These are phyloP conservation scores for Pseudolaguvia tuberculata DNA, from an alignment of 2,113 vertebrate genomes.

Conservation along the genomic window DNA sequence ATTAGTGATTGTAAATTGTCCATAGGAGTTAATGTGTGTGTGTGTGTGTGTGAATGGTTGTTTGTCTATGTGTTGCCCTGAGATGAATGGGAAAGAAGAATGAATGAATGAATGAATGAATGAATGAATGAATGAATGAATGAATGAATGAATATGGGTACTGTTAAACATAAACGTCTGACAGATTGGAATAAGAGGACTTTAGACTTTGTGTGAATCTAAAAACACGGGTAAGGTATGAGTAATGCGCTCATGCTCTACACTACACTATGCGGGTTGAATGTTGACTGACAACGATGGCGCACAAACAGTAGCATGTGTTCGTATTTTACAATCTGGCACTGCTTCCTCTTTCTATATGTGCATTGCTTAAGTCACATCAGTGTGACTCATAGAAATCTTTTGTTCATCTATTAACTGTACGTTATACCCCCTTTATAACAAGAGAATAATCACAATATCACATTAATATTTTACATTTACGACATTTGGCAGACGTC, in stretches of 20 bases:
- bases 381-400: conserved; percentile 67
- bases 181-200: neutral
- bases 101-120: too few relatives aligned
- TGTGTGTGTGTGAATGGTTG: too few relatives aligned
- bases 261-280: neutral
- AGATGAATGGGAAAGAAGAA: too few relatives aligned
- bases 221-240: conserved; percentile 17
- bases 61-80: too few relatives aligned
- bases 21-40: too few relatives aligned
- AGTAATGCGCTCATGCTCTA: conserved; percentile 22
- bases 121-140: too few relatives aligned
- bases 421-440: neutral
- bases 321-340: conserved; percentile 35
- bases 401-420: conserved; percentile 51
- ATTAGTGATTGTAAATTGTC: too few relatives aligned
- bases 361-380: conserved; percentile 70
- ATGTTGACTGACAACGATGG: conserved; percentile 15
- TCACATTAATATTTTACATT: neutral
- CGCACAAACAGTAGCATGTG: conserved; percentile 40
- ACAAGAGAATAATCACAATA: conserved; percentile 1
- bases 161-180: neutral
- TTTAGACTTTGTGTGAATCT: neutral
- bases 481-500: too few relatives aligned
- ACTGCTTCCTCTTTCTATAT: conserved; percentile 71
- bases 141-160: too few relatives aligned